phyloP scores from a whole-genome alignment of 2,888 invertebrate species.

The Tethea ocularis region DNA sequence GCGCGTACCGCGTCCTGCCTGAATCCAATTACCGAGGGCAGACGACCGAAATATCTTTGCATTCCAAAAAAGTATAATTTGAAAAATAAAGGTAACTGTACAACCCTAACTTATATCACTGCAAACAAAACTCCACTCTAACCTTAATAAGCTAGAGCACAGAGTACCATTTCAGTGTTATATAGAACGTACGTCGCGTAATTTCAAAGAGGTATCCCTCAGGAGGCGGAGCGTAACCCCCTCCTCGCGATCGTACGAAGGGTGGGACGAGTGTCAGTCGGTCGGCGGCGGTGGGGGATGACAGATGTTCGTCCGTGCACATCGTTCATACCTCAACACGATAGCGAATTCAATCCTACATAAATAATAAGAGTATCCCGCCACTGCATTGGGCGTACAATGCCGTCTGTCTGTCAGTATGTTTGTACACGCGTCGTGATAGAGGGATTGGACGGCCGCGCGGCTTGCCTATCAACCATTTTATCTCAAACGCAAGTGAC shows the following conservation, averaged over 20 bases:
- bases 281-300: constrained; percentile 70
- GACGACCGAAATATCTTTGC: constrained; percentile 64
- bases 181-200: constrained; percentile 21
- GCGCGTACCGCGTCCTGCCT: too few species aligned
- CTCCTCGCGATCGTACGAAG: constrained; percentile 38
- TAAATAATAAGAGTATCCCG: constrained; percentile 58
- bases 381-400: constrained; percentile 16
- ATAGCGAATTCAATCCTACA: constrained; percentile 72
- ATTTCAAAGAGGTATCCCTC: constrained; percentile 34
- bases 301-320: constrained; percentile 67
- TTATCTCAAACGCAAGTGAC: constrained; percentile 38
- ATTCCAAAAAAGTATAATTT: constrained; percentile 62
- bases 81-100: constrained; percentile 50
- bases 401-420: constrained; percentile 33
- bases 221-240: constrained; percentile 52
- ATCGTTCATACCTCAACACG: constrained; percentile 74
- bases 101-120: constrained; percentile 52
- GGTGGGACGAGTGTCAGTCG: constrained; percentile 69
- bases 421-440: constrained; percentile 29
- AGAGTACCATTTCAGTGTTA: constrained; percentile 37
- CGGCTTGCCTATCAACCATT: constrained; percentile 24
- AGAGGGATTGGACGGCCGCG: constrained; percentile 7
- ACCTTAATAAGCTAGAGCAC: fast-evolving
- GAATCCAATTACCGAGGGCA: constrained; percentile 70
- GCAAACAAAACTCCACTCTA: constrained; percentile 18